phyloP scores from a whole-genome alignment of 2,888 invertebrate genomes.

The Tridacna crocea region DNA sequence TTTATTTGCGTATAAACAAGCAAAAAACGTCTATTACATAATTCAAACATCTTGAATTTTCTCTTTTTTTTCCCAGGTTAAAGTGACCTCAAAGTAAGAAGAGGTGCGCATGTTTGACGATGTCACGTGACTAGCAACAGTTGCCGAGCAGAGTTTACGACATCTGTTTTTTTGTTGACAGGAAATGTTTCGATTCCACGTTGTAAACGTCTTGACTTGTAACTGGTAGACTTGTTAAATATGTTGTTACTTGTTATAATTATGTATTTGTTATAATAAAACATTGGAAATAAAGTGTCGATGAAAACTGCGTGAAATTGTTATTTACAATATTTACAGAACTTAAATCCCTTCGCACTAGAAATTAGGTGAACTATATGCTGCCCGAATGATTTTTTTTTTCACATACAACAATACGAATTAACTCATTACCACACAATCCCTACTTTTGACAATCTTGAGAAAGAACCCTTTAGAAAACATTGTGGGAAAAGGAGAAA shows the following conservation, averaged over 20 bases:
- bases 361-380: background rate
- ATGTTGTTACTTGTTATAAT: background rate
- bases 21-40: no score
- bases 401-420: no score
- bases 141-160: conserved; percentile 2
- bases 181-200: conserved; percentile 5
- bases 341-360: background rate
- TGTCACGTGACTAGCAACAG: conserved; percentile 4
- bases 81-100: background rate
- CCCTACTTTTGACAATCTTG: no score
- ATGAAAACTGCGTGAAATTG: background rate
- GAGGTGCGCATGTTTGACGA: conserved; percentile 4
- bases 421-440: no score
- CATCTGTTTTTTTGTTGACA: background rate
- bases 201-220: background rate
- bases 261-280: background rate
- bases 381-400: no score
- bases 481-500: no score
- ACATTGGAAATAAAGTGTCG: background rate
- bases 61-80: background rate
- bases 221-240: background rate
- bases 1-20: no score
- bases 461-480: no score
- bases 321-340: background rate
- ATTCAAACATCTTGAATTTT: background rate